Evolutionary conservation across 2,113 vertebrate species (phyloP).

Genomic region (Empidonax alnorum): DNA sequence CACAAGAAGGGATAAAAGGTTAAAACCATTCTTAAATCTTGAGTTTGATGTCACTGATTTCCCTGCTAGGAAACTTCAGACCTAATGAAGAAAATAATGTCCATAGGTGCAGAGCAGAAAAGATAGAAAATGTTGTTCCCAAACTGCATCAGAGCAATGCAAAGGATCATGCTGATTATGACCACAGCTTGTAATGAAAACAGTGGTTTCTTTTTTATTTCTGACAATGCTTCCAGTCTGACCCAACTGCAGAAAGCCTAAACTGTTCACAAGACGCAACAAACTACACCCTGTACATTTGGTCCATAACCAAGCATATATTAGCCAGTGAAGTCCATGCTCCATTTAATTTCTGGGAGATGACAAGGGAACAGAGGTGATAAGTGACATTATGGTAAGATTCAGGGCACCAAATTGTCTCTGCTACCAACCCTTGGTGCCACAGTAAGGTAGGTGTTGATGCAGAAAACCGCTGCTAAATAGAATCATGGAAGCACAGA

Average conservation of each 20-base stretch:
- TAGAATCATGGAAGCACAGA: neutral
- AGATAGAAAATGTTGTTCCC: neutral
- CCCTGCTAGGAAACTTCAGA: neutral
- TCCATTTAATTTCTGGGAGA: neutral
- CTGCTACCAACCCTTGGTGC: neutral
- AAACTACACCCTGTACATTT: neutral
- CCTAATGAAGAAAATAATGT: neutral
- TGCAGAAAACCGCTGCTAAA: neutral
- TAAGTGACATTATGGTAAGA: neutral
- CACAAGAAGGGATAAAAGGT: neutral
- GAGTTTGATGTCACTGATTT: neutral
- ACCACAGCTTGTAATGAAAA: neutral
- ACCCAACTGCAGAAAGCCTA: neutral
- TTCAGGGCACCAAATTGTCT: neutral
- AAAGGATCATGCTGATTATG: neutral
- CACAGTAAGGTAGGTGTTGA: neutral
- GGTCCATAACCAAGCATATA: neutral
- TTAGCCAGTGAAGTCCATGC: neutral
- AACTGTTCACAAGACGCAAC: neutral
- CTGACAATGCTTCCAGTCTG: neutral
- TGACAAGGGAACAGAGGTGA: neutral
- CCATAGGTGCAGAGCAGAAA: neutral
- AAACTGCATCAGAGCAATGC: neutral
- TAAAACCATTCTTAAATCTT: neutral
- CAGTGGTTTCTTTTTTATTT: neutral